phyloP scores from a whole-genome alignment of 2,888 invertebrate genomes.

The Tortricodes alternella region DNA sequence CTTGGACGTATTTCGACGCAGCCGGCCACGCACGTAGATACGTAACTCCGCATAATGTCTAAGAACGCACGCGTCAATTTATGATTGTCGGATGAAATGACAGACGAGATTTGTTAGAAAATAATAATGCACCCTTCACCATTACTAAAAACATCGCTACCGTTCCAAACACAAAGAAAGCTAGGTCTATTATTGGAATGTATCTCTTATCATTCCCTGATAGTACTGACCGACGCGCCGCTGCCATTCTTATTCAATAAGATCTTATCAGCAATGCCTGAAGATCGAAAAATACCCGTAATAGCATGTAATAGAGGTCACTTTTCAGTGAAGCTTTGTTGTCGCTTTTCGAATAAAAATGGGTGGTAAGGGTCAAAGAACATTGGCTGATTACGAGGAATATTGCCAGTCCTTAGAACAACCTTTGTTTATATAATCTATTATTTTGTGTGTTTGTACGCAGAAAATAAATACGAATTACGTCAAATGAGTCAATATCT shows the following conservation, averaged over 20 bases:
- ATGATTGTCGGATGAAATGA: too few species aligned
- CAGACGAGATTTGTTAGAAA: background rate
- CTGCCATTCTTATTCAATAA: constrained; percentile 38
- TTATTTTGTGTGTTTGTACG: background rate
- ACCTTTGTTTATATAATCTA: constrained; percentile 44
- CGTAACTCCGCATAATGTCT: too few species aligned
- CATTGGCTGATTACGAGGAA: constrained; percentile 63
- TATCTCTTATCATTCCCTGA: constrained; percentile 69
- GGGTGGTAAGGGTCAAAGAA: constrained; percentile 70
- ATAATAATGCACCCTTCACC: background rate
- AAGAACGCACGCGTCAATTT: too few species aligned
- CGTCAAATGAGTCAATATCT: too few species aligned
- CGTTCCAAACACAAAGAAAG: constrained; percentile 65
- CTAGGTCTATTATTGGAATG: constrained; percentile 71
- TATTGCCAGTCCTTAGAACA: constrained; percentile 55
- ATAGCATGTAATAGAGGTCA: constrained; percentile 26
- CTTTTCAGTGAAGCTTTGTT: constrained; percentile 31
- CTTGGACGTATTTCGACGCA: background rate
- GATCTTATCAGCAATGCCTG: constrained; percentile 39
- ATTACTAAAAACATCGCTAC: constrained; percentile 21
- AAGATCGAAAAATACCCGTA: constrained; percentile 43
- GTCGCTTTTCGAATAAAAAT: constrained; percentile 41
- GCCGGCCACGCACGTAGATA: too few species aligned
- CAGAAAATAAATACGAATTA: background rate
- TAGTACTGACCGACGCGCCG: constrained; percentile 65